Evolutionary conservation across 2,888 invertebrate species (phyloP).

Genomic region (Anoplius nigerrimus): DNA sequence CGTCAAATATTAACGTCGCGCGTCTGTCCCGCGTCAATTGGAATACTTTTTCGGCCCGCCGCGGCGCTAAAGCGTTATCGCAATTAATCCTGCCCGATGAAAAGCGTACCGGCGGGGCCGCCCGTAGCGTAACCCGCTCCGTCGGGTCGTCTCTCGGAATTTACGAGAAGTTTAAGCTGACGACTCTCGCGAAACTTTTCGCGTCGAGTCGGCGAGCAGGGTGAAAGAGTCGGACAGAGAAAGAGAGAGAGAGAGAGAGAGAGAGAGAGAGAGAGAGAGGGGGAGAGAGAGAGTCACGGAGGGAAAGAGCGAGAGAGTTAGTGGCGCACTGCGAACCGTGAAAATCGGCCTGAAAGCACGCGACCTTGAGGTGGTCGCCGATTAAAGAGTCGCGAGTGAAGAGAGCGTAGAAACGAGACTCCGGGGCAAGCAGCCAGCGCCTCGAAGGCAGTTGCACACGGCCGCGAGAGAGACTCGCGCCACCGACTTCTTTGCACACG

Average conservation of each 20-base stretch:
- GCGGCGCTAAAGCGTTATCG: too few species aligned
- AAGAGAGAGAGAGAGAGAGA: neutral
- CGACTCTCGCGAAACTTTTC: neutral
- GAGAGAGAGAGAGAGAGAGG: neutral
- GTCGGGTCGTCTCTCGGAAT: too few species aligned
- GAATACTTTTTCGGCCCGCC: too few species aligned
- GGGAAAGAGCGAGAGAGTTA: neutral
- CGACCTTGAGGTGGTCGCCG: constrained; percentile 20
- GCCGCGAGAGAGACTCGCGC: constrained; percentile 22
- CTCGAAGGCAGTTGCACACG: constrained; percentile 15
- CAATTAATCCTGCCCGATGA: too few species aligned
- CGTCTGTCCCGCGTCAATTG: too few species aligned
- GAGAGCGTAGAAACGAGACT: too few species aligned
- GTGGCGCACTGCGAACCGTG: neutral
- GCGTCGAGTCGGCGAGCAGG: neutral
- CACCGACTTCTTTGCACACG: constrained; percentile 30
- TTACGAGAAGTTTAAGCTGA: too few species aligned
- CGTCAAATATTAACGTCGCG: too few species aligned
- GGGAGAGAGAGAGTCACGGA: neutral
- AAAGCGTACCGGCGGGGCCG: too few species aligned
- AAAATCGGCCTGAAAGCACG: neutral
- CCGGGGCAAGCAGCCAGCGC: too few species aligned
- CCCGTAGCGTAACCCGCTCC: too few species aligned
- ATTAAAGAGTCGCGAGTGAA: too few species aligned
- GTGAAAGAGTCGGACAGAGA: neutral